A percentile compares a stretch with the other conserved stretches of the same genome.
These are phyloP conservation scores for Xiphias gladius DNA, from an alignment of 2,113 vertebrate genomes.

Conservation along the genomic window DNA sequence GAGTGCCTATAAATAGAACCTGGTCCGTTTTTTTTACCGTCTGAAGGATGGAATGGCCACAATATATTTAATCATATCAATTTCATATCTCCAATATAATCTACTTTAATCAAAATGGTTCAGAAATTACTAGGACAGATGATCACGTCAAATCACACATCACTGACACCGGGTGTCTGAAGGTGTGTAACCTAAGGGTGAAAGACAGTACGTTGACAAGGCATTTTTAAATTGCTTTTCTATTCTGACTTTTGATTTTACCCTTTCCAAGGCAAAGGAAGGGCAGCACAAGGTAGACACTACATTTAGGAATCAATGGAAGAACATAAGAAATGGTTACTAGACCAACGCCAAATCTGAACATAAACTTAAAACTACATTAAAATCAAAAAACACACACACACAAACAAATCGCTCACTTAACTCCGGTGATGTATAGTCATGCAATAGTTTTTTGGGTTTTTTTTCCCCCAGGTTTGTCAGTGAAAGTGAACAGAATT, in stretches of 20 bases:
- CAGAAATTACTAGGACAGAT: background rate
- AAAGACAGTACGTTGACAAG: constrained; percentile 33
- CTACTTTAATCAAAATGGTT: constrained; percentile 15
- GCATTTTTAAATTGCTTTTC: constrained; percentile 46
- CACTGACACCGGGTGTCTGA: constrained; percentile 1
- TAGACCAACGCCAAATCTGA: background rate
- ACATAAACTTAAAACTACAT: no score
- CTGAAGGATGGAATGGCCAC: constrained; percentile 28
- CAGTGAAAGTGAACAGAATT: no score
- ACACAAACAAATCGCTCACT: no score
- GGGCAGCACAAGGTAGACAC: background rate
- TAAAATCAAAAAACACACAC: no score
- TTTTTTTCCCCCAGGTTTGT: no score
- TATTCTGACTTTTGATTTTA: background rate
- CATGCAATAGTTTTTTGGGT: no score
- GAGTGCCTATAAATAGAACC: constrained; percentile 73
- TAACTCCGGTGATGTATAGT: no score
- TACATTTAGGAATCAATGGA: background rate
- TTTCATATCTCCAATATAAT: constrained; percentile 10
- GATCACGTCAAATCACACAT: background rate
- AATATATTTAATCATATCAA: background rate
- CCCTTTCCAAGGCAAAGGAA: background rate
- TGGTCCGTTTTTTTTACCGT: constrained; percentile 27
- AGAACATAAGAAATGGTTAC: no score
- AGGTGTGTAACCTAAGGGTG: constrained; percentile 1